phyloP scores from a whole-genome alignment of 2,113 vertebrate species.

The Actenoides lindsayi region DNA sequence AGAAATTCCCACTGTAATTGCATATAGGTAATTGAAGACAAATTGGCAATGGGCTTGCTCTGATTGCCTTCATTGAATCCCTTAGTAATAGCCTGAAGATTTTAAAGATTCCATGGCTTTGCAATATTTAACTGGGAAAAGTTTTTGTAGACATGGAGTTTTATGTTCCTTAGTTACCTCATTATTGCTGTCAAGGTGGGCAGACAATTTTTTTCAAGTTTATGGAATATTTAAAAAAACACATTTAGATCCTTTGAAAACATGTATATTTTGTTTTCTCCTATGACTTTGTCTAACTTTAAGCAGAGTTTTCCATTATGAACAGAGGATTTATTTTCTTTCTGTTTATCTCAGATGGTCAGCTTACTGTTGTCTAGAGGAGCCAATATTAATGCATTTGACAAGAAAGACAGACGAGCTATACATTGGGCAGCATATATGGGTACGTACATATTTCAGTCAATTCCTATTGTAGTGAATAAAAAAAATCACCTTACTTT shows the following conservation, averaged over 20 bases:
- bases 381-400: slow-evolving; percentile 98
- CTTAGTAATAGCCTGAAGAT: background rate
- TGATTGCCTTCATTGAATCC: background rate
- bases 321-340: background rate
- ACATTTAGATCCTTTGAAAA: background rate
- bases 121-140: background rate
- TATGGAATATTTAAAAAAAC: background rate
- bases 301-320: background rate
- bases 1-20: background rate
- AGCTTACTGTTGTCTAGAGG: slow-evolving; percentile 95
- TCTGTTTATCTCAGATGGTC: slow-evolving; percentile 87
- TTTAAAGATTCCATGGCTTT: background rate
- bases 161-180: background rate
- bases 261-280: background rate
- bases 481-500: background rate
- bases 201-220: background rate
- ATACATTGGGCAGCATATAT: slow-evolving; percentile 99
- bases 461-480: background rate
- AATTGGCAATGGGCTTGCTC: background rate
- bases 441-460: slow-evolving; percentile 81
- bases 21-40: background rate
- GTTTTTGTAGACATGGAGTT: background rate
- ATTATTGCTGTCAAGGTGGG: background rate
- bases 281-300: background rate
- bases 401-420: slow-evolving; percentile 98